Percentiles rank a stretch among this genome's conserved stretches.
These are phyloP conservation scores for Drosophila fuyamai DNA, from an alignment of 1,140 invertebrate species.

Conservation along the genomic window DNA sequence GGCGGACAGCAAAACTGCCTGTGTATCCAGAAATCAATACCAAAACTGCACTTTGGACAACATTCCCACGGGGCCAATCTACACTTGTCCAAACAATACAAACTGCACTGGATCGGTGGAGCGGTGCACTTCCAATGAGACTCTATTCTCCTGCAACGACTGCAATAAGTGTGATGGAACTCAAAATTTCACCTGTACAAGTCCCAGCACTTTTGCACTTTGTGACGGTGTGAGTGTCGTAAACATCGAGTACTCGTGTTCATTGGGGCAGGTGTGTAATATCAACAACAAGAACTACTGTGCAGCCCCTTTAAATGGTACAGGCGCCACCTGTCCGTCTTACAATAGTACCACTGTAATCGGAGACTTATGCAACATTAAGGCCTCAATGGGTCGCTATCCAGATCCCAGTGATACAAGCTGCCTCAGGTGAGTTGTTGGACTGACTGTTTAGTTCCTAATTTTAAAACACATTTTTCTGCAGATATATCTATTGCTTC, in stretches of 20 bases:
- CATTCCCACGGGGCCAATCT: slow-evolving; percentile 8
- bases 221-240: slow-evolving; percentile 3
- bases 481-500: slow-evolving; percentile 24
- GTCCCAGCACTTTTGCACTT: slow-evolving; percentile 10
- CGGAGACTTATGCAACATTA: slow-evolving; percentile 15
- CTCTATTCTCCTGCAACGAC: slow-evolving; percentile 12
- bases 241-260: slow-evolving; percentile 5
- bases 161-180: slow-evolving; percentile 30
- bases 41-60: slow-evolving; percentile 18
- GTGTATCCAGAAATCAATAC: slow-evolving; percentile 26
- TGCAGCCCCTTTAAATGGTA: slow-evolving; percentile 11
- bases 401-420: slow-evolving; percentile 21
- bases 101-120: slow-evolving; percentile 4
- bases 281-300: slow-evolving; percentile 18
- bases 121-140: not conserved
- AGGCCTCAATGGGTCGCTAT: slow-evolving; percentile 20
- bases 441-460: rapidly evolving
- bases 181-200: not conserved
- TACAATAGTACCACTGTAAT: not conserved
- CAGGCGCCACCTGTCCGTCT: slow-evolving; percentile 22
- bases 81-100: slow-evolving; percentile 22
- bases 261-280: slow-evolving; percentile 20
- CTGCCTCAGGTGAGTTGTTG: slow-evolving; percentile 7
- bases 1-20: not conserved
- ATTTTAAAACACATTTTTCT: not conserved